Base-by-base conservation (phyloP, 2,797 vertebrate genomes). In the Pantherophis alleghaniensis region DNA sequence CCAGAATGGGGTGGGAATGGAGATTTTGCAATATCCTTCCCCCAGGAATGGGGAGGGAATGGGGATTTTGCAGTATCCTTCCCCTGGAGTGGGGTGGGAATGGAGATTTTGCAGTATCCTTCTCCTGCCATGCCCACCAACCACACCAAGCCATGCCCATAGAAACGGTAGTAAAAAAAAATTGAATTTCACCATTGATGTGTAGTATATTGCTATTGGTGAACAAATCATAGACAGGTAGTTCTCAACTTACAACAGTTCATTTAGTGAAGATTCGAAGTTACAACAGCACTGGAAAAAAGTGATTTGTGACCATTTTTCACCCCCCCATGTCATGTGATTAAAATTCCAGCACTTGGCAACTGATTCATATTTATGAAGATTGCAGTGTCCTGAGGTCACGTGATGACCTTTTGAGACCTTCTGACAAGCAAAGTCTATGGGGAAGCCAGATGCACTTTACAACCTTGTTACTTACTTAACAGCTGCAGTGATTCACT, bases 131-230 rank as follows among this genome's bases (percentile, higher is more conserved):
- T 53, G 51, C 9, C 51, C 51, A 53, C 6, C 47, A 51, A 51
- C 47, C 6, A 7, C 47, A 51, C 51, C 7, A 53, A 53, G 9
- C 51, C 9, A 53, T 1, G 9, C 9, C 51, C 9, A 53, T 9
- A 53, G 51, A 53, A 53, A 9, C 9, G 0, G 9, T 53, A 53
- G 51, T 53, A 53, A 53, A 53, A 53, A 53, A 53, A 53, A 53
- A 53, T 53, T 53, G 51, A 53, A 53, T 53, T 53, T 1, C 9
- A 53, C 9, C 51, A 53, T 1, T 53, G 51, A 10, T 53, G 51
- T 53, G 51, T 53, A 94, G 69, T 79, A 88, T 93, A 61, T 51
- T 90, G 24, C 93, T 91, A 93, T 28, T 7, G 7, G 9, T 92
- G 42, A 55, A 69, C 59, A 89, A 87, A 88, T 87, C 11, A 53